phyloP scores from a whole-genome alignment of 2,797 vertebrate genomes.

The Lithobates pipiens region DNA sequence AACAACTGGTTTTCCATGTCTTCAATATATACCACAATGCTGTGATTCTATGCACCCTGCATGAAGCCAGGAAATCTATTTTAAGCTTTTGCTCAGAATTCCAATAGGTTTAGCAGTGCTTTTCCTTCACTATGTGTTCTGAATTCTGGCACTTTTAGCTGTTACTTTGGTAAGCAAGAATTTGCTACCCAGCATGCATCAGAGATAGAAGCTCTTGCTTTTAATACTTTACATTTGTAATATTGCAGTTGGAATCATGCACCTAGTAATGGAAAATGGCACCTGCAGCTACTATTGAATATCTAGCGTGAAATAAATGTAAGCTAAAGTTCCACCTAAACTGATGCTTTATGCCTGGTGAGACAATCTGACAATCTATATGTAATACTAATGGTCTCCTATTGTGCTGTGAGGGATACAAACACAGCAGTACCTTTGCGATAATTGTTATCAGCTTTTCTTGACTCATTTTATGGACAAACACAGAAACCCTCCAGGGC shows the following conservation, averaged over 20 bases:
- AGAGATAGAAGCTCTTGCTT: neutral
- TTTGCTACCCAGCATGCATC: neutral
- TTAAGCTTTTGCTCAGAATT: neutral
- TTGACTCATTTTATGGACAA: neutral
- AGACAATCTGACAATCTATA: neutral
- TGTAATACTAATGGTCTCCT: neutral
- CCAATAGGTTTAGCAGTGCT: neutral
- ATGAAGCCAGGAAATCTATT: slow-evolving; percentile 1
- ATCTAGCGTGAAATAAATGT: neutral
- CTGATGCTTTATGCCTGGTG: neutral
- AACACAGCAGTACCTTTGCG: neutral
- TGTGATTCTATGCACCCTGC: neutral
- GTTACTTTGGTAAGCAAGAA: neutral
- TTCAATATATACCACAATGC: neutral
- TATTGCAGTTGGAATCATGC: neutral
- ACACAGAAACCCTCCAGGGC: neutral
- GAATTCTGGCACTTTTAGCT: neutral
- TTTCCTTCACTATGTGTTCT: neutral
- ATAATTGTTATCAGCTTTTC: neutral
- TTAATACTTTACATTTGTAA: neutral
- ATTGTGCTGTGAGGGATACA: neutral
- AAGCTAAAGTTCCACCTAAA: neutral
- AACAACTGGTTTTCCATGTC: neutral
- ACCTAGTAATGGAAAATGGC: neutral
- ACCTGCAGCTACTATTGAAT: neutral